Percentiles rank a stretch among this genome's conserved stretches.
phyloP scores from a whole-genome alignment of 2,113 vertebrate species.

The Callorhinus ursinus region DNA sequence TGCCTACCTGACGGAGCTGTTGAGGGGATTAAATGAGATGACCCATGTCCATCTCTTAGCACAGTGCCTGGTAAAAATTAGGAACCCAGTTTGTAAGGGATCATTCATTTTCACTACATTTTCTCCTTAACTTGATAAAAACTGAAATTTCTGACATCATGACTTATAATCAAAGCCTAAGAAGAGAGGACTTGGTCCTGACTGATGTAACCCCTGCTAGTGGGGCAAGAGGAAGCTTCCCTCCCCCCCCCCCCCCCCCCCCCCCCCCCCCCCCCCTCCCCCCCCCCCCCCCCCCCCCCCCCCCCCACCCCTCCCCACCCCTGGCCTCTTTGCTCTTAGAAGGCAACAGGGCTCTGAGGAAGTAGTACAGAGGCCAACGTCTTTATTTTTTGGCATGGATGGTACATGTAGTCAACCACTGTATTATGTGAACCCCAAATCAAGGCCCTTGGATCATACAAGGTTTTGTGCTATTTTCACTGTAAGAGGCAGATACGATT shows the following conservation, averaged over 20 bases:
- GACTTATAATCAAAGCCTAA: background rate
- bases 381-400: background rate
- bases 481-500: background rate
- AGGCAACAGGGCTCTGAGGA: background rate
- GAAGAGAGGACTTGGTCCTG: background rate
- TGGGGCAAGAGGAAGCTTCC: background rate
- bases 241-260: fast-evolving
- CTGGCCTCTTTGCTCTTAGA: background rate
- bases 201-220: background rate
- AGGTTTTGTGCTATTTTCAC: background rate
- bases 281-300: fast-evolving
- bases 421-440: background rate
- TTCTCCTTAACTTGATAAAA: background rate
- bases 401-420: background rate
- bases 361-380: background rate
- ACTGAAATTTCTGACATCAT: background rate
- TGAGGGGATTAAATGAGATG: background rate
- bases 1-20: background rate
- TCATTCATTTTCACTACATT: background rate
- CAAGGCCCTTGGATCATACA: background rate
- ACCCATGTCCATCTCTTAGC: background rate
- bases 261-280: fast-evolving
- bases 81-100: background rate
- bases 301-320: fast-evolving
- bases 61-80: background rate